phyloP scores from a whole-genome alignment of 2,888 invertebrate genomes.

The Lycaena phlaeas region DNA sequence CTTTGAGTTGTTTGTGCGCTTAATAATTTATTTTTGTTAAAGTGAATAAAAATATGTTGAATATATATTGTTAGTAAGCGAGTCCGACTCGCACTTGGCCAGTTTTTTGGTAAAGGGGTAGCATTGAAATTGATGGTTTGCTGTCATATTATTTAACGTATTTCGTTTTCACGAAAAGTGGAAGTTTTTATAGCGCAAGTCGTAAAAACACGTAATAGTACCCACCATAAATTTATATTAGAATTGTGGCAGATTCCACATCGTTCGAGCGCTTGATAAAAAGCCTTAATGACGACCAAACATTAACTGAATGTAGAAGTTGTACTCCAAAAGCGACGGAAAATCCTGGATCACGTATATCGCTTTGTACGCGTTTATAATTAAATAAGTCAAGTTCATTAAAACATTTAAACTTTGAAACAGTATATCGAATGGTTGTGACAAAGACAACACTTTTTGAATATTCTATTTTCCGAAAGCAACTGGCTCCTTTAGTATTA shows the following conservation, averaged over 20 bases:
- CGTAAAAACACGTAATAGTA: slow-evolving; percentile 5
- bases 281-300: not conserved
- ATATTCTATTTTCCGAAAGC: no score
- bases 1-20: no score
- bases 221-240: slow-evolving; percentile 2
- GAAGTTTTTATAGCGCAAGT: slow-evolving; percentile 1
- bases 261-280: not conserved
- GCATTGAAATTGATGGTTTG: not conserved
- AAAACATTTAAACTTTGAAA: not conserved
- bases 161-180: slow-evolving; percentile 5
- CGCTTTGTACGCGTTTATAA: not conserved
- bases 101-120: not conserved
- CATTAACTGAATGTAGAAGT: not conserved
- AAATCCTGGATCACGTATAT: not conserved
- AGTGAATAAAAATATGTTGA: no score
- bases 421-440: not conserved
- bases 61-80: no score
- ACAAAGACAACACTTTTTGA: no score
- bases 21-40: no score
- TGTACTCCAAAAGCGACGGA: not conserved
- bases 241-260: slow-evolving; percentile 1
- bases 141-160: slow-evolving; percentile 2
- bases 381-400: not conserved
- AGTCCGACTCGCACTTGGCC: no score
- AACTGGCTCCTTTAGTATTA: not conserved